Evolutionary conservation across 2,888 invertebrate genomes (phyloP), one percentile per base, ranked within the genome.

Genomic region (Caenorhabditis sp.): DNA sequence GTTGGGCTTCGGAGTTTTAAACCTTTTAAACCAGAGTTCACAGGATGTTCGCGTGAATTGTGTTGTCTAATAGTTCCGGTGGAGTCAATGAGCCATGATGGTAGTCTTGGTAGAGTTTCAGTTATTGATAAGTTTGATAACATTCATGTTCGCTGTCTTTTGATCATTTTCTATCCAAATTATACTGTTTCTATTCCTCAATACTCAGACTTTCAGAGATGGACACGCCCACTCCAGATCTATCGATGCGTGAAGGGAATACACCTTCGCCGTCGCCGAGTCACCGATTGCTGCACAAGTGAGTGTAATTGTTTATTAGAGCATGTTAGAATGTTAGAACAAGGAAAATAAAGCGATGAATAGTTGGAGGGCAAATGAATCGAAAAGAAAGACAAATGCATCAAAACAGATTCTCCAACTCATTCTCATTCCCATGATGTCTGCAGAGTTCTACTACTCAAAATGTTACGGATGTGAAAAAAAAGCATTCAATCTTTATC

Each of bases 281-380:
- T 22, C 63, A 56, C 31, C 70, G 63, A 26, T 54, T 70, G 70
- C 70, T 79, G 47, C 61, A 79, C 31, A 63, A 70, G 79, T 79
- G 47, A 79, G 79, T 77, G 41, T 77, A 61, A 75, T 66, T 73
- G 73, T 64, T 49, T 70, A 79, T 79, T 79, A 79, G 79, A 79
- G 61, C 79, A 79, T 61, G 59, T 47, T 24, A 19, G 26, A 28
- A 47, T 49, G 51, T n/a, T 7, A 51, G 22, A 59, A 64, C 64
- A 58, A 26, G 35, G 22, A 56, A 19, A n/a, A 51, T 64, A 64
- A 41, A 35, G 51, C 26, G 44, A 31, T 24, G 10, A 61, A 16
- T 51, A 28, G 51, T 49, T 66, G 16, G 38, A 19, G 24, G 51
- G 16, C 49, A 58, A 61, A 41, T 54, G 54, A 69, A 68, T 38